These are phyloP conservation scores for Coelopa pilipes DNA, from an alignment of 2,888 invertebrate genomes.

Conservation along the genomic window DNA sequence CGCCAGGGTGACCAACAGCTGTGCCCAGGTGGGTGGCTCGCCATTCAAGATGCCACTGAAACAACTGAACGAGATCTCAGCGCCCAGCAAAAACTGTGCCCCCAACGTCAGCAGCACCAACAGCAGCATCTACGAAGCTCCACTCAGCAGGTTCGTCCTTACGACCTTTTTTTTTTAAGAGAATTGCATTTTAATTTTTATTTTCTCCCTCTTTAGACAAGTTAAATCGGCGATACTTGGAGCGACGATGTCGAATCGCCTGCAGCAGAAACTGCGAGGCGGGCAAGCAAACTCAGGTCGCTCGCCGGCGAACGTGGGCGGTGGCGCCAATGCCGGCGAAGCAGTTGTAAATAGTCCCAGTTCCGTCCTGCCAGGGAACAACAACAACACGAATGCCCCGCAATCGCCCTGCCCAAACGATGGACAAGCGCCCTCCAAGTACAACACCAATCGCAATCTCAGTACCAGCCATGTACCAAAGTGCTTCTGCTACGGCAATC, in stretches of 20 bases:
- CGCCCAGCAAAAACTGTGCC: constrained; percentile 40
- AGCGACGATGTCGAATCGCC: constrained; percentile 46
- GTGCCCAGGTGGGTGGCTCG: constrained; percentile 41
- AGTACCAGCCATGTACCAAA: constrained; percentile 50
- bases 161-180: neutral
- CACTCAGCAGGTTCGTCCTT: constrained; percentile 35
- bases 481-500: constrained; percentile 77
- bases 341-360: constrained; percentile 2
- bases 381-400: neutral
- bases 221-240: constrained; percentile 51
- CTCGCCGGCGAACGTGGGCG: constrained; percentile 5
- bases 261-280: constrained; percentile 48
- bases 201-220: constrained; percentile 37
- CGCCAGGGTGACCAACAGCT: constrained; percentile 40
- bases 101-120: constrained; percentile 34
- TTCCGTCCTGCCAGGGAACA: neutral
- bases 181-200: constrained; percentile 13
- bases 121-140: constrained; percentile 35
- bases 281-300: constrained; percentile 13
- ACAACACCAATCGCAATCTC: constrained; percentile 58
- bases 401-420: constrained; percentile 14
- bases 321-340: neutral
- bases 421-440: constrained; percentile 46
- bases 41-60: constrained; percentile 64
- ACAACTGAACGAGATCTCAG: constrained; percentile 59